phyloP scores from a whole-genome alignment of 2,888 invertebrate genomes.

The Diploptera punctata region DNA sequence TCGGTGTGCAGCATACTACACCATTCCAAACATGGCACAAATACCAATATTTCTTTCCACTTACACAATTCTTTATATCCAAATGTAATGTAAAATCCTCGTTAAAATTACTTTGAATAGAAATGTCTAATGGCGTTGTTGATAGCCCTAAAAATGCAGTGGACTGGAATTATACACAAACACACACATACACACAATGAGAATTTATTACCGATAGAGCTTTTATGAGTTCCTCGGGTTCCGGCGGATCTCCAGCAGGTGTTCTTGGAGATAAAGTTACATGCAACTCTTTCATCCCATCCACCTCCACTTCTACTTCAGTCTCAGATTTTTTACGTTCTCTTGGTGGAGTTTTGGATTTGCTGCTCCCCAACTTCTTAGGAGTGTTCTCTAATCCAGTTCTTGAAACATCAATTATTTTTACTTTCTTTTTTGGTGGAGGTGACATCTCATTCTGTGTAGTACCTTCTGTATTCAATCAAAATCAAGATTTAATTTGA shows the following conservation, averaged over 20 bases:
- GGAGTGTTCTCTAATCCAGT: slow-evolving; percentile 21
- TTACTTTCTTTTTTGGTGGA: slow-evolving; percentile 61
- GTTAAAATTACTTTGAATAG: too few relatives aligned
- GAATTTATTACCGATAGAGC: slow-evolving; percentile 61
- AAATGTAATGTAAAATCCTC: too few relatives aligned
- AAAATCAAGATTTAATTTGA: background rate
- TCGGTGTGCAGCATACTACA: too few relatives aligned
- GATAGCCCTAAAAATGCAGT: too few relatives aligned
- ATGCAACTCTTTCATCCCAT: slow-evolving; percentile 78
- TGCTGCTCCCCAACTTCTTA: slow-evolving; percentile 45
- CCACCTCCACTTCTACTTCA: slow-evolving; percentile 60
- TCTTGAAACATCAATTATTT: slow-evolving; percentile 48
- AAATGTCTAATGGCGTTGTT: too few relatives aligned
- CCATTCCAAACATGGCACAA: too few relatives aligned
- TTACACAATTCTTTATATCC: too few relatives aligned
- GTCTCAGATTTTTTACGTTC: slow-evolving; percentile 61
- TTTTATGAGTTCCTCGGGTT: slow-evolving; percentile 91
- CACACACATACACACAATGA: too few relatives aligned
- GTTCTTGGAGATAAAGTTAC: slow-evolving; percentile 80
- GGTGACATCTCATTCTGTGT: slow-evolving; percentile 47
- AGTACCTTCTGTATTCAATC: slow-evolving; percentile 10
- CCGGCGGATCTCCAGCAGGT: slow-evolving; percentile 85
- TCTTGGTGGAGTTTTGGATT: slow-evolving; percentile 48
- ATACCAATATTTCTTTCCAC: too few relatives aligned
- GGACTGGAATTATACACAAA: too few relatives aligned